Evolutionary conservation across 1,140 invertebrate species (phyloP), one percentile per base, ranked within the genome.

Genomic region (Apis florea): DNA sequence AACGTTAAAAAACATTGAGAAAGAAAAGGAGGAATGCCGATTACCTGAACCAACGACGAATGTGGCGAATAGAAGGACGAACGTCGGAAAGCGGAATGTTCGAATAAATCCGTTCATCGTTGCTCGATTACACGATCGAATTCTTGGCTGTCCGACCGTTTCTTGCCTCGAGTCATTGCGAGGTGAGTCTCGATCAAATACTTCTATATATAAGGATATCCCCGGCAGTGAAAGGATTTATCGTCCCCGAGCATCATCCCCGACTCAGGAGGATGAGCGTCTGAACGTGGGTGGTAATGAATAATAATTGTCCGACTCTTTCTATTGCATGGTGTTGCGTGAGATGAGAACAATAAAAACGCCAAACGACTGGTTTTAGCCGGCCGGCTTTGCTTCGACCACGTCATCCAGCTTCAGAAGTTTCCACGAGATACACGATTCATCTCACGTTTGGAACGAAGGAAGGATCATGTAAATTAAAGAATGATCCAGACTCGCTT

Each of bases 161-260:
- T 40, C 82, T 59, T 40, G 63, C 71, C 24, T 58, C 72, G 61
- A 58, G 59, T 47, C 61, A 76, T 85, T 83, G 72, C 63, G 61
- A 67, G 31, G 63, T 58, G 54, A 63, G 40, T 77, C 47, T 40
- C 64, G 54, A 64, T 69, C 24, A 68, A 81, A 81, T 76, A 74
- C 77, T 84, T 79, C 10, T 87, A 86, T 86, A 74, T 86, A 83
- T 83, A 85, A 86, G 84, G 85, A 84, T 86, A 81, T 66, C 73
- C 79, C 85, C 76, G 53, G 15, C 82, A n/a, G 85, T 87, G 85
- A 87, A 87, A 86, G 85, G 85, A 78, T 19, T 5, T 26, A 6
- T 59, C 54, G 59, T 12, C 19, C 51, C 67, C 31, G 59, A 82
- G 64, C n/a, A 64, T 72, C 71, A 83, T 86, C 81, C 40, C 70